phyloP scores from a whole-genome alignment of 2,113 vertebrate species.

The Myrmophylax atrothorax region DNA sequence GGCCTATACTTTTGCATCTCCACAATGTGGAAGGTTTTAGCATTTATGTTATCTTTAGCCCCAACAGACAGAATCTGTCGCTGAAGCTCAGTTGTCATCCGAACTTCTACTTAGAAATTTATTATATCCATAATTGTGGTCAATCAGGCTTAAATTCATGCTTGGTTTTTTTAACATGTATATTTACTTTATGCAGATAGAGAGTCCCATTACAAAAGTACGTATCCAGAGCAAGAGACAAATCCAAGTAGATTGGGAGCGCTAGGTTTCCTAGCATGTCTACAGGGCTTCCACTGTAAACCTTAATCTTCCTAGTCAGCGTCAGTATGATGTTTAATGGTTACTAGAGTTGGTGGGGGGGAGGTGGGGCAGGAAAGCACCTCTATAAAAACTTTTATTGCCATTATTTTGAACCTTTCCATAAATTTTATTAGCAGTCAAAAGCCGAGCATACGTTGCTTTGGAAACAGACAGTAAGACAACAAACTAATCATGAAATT shows the following conservation, averaged over 20 bases:
- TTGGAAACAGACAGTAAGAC: not conserved
- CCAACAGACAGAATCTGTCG: not conserved
- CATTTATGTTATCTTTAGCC: not conserved
- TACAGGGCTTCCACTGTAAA: not conserved
- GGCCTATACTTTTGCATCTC: not conserved
- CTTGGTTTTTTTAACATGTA: not conserved
- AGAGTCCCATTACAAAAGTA: not conserved
- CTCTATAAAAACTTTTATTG: not conserved
- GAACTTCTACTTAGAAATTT: not conserved
- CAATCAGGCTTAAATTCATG: not conserved
- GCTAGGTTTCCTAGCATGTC: not conserved
- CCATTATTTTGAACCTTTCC: not conserved
- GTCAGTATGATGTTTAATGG: not conserved
- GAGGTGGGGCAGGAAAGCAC: not conserved
- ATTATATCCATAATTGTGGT: not conserved
- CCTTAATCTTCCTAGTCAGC: not conserved
- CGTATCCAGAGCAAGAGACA: not conserved
- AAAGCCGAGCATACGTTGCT: not conserved
- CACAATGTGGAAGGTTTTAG: rapidly evolving
- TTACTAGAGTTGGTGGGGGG: not conserved
- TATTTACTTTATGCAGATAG: not conserved
- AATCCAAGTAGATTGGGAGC: not conserved
- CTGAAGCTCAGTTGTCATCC: not conserved
- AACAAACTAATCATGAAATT: conserved; percentile 22
- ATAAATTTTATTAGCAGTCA: conserved; percentile 4